These are phyloP conservation scores for Petrocephalus schoutedeni DNA, from an alignment of 2,797 vertebrate species.

Conservation along the genomic window DNA sequence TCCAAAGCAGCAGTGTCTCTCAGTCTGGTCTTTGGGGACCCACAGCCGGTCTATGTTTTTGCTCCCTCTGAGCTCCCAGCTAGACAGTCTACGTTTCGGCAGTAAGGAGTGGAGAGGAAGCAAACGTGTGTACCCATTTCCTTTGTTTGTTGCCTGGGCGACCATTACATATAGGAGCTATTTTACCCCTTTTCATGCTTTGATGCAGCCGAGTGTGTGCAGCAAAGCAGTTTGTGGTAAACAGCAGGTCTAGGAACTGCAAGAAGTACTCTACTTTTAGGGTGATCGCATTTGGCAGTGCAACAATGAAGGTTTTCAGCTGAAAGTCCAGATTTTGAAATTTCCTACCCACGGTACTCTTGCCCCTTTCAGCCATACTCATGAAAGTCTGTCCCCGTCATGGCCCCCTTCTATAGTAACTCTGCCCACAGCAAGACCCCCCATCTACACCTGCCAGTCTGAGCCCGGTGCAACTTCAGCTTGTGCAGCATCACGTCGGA, in stretches of 20 bases:
- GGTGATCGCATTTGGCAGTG: neutral
- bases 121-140: neutral
- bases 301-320: neutral
- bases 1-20: neutral
- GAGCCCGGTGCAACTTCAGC: slow-evolving; percentile 80
- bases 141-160: neutral
- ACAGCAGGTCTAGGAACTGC: neutral
- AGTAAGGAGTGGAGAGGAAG: neutral
- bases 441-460: slow-evolving; percentile 77
- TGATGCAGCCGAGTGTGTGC: neutral
- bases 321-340: neutral
- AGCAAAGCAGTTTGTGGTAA: neutral
- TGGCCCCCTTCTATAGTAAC: neutral
- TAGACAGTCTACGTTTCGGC: neutral
- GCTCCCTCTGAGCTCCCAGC: neutral
- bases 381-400: neutral
- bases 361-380: neutral
- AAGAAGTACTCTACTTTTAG: neutral
- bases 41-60: neutral
- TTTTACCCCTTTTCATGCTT: neutral
- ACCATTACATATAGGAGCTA: neutral
- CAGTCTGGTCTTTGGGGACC: neutral
- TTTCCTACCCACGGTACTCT: neutral
- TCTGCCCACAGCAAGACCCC: neutral
- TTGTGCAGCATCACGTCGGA: slow-evolving; percentile 89